Base-by-base conservation (phyloP, 2,888 invertebrate species). In the Mystacides longicornis region DNA sequence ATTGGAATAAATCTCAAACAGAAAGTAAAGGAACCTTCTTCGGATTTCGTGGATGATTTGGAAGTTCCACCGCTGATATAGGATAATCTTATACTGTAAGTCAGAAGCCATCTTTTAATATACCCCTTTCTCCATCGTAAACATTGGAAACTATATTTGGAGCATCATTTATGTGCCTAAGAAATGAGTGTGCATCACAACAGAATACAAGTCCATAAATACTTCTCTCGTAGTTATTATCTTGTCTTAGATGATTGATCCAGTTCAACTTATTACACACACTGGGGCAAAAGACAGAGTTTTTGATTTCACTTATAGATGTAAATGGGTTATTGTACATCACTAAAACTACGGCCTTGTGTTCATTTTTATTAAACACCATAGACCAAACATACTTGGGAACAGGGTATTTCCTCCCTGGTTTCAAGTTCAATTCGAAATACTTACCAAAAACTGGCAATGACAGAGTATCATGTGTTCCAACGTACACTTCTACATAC, bases 31-130 rank as follows among this genome's bases (percentile, higher is more conserved):
- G 60, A 67, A 61, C 73, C 75, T 11, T 67, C 75, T 22, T 63
- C 67, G 23, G 69, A 69, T 58, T 79, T 81, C 64, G 64, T 79
- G 1, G 82, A 84, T 64, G 69, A 85, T 67, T 77, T 81, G 3
- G 80, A 81, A 56, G 82, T 87, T 33, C 87, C 87, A 14, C 81
- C 81, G 51, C 74, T 87, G 51, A 78, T 82, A 64, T 83, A 51
- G 20, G 31, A 19, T 33, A 22, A 5, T 45, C 45, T 3, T 19
- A 20, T 45, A 45, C 3, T 49, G 52, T 45, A n/a, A n/a, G n/a
- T n/a, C 51, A 52, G 49, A 53, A 53, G 31, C 46, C 20, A 33
- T 56, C 52, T 56, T 57, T 62, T 56, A 74, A 67, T 63, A 74
- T 52, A 5, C 74, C 73, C 2, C 62, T 63, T 3, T 58, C 60